Evolutionary conservation across 2,888 invertebrate genomes (phyloP).

Genomic region (Drosophila flavopinicola): DNA sequence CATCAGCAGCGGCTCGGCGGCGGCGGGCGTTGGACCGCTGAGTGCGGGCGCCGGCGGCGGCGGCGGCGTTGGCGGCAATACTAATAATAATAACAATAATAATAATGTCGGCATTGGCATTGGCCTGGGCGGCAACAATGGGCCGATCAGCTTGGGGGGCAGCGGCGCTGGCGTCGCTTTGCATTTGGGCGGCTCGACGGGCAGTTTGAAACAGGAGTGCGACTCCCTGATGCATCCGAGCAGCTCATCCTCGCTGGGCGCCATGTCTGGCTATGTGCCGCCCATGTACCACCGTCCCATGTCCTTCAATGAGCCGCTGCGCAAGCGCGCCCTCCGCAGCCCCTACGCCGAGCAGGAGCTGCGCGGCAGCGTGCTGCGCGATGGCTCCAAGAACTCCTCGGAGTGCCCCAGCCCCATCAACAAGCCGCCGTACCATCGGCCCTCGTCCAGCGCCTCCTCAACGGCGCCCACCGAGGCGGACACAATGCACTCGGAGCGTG

Average conservation of each 20-base stretch:
- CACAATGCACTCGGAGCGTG: slow-evolving; percentile 84
- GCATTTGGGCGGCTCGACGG: slow-evolving; percentile 76
- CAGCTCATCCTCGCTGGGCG: slow-evolving; percentile 80
- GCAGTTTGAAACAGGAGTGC: slow-evolving; percentile 84
- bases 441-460: slow-evolving; percentile 84
- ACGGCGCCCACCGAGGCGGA: slow-evolving; percentile 85
- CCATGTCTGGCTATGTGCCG: slow-evolving; percentile 84
- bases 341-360: slow-evolving; percentile 85
- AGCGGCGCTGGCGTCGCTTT: slow-evolving; percentile 77
- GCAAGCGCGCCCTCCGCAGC: slow-evolving; percentile 86
- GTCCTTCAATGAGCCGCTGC: slow-evolving; percentile 84
- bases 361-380: slow-evolving; percentile 88
- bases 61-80: slow-evolving; percentile 29
- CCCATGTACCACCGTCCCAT: slow-evolving; percentile 84
- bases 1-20: slow-evolving; percentile 60
- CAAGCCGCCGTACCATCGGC: slow-evolving; percentile 83
- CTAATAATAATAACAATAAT: no score
- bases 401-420: slow-evolving; percentile 85
- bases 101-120: slow-evolving; percentile 24
- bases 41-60: slow-evolving; percentile 46
- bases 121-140: slow-evolving; percentile 84
- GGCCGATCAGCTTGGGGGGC: slow-evolving; percentile 79
- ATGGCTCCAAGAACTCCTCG: slow-evolving; percentile 85
- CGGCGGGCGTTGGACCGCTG: slow-evolving; percentile 51
- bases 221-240: slow-evolving; percentile 84